Base-by-base conservation (phyloP, 2,113 vertebrate species). In the Zosterops lateralis region DNA sequence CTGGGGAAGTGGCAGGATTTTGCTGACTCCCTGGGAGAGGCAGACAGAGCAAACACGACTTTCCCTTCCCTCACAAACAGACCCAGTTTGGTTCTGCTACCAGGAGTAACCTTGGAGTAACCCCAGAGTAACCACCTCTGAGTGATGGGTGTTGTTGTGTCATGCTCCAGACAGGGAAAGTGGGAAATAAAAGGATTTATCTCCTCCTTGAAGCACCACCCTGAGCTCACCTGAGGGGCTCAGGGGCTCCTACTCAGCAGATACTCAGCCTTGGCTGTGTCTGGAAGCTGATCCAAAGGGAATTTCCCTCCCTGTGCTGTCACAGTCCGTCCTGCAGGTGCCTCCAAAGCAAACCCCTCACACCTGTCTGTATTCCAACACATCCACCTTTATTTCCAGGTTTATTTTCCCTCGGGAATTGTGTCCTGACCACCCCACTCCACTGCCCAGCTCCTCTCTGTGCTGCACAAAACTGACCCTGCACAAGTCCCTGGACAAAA, bases 61-160 rank as follows among this genome's bases (percentile, higher is more conserved):
- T 57, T 75, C 67, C 84, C 67, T 82, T 38, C 58, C 44, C n/a
- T 72, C 48, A 16, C 19, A 31, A 22, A 14, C 32, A 56, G 53
- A 44, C 18, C 44, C 11, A 1, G 53, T 12, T 11, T 14, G 22
- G 44, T 14, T 42, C 45, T 83, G 40, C 32, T 38, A 18, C 50
- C 3, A 53, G 51, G 62, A 86, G 36, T 8, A 80, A 75, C 26
- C 54, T 18, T 5, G 0, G n/a, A 54, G 3, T 4, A 28, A 20
- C 4, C 32, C 10, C 51, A 0, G 36, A 56, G 4, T 2, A 25
- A 17, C 5, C 17, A 17, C 4, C 60, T 21, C 5, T 14, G 20
- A 10, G 1, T 1, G n/a, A 24, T 3, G 3, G 44, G 10, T 3
- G 10, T 2, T 6, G 8, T 2, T 6, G 20, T 6, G 25, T 6